Percentiles rank a stretch among this genome's conserved stretches.
These are phyloP conservation scores for Rhinogobio ventralis DNA, from an alignment of 2,797 vertebrate species.

Conservation along the genomic window DNA sequence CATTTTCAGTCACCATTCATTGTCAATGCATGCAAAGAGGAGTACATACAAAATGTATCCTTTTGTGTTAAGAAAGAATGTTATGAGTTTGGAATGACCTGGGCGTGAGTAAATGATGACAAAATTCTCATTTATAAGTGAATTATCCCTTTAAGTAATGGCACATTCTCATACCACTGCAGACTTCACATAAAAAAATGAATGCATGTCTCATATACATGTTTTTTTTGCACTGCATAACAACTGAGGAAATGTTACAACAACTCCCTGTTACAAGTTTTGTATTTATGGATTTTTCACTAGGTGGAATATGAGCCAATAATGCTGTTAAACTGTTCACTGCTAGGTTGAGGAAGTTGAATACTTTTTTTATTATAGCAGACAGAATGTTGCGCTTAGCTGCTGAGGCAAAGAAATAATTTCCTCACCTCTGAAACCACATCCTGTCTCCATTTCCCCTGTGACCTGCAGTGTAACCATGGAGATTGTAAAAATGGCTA, in stretches of 20 bases:
- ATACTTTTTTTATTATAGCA: not conserved
- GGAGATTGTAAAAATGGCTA: slow-evolving; percentile 5
- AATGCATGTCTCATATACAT: too few relatives aligned
- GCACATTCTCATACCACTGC: not conserved
- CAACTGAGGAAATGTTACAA: not conserved
- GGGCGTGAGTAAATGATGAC: not conserved
- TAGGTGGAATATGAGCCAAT: not conserved
- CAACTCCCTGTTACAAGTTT: not conserved
- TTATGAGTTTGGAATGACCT: not conserved
- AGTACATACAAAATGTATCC: not conserved
- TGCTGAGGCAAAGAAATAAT: slow-evolving; percentile 34
- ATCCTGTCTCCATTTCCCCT: slow-evolving; percentile 50
- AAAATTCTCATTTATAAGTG: not conserved
- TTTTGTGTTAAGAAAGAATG: not conserved
- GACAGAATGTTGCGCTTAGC: not conserved
- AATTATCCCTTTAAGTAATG: not conserved
- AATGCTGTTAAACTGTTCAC: not conserved
- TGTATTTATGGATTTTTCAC: not conserved
- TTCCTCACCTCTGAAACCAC: slow-evolving; percentile 47
- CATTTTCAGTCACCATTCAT: not conserved
- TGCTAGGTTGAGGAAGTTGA: not conserved
- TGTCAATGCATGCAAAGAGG: not conserved
- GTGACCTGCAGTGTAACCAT: slow-evolving; percentile 30
- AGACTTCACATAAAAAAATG: not conserved
- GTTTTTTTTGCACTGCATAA: not conserved